Evolutionary conservation across 2,888 invertebrate species (phyloP).

Genomic region (Arctia plantaginis): DNA sequence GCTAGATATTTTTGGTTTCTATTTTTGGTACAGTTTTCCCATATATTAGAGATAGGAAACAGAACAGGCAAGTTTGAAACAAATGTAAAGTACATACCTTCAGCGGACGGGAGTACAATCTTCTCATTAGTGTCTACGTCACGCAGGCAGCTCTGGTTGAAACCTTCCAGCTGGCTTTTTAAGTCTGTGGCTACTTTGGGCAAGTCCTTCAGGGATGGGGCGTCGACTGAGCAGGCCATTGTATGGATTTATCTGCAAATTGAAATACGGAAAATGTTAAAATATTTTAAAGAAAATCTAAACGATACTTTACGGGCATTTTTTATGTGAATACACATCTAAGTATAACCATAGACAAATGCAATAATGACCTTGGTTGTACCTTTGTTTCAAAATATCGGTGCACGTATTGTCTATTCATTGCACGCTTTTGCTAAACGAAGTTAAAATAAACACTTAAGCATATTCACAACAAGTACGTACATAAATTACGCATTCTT

Average conservation of each 20-base stretch:
- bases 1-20: not conserved
- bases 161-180: constrained; percentile 96
- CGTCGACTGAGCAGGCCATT: constrained; percentile 88
- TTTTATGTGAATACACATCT: not conserved
- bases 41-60: not conserved
- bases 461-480: not conserved
- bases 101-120: constrained; percentile 96
- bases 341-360: constrained; percentile 12
- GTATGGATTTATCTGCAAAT: constrained; percentile 57
- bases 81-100: constrained; percentile 88
- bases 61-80: not conserved
- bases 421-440: constrained; percentile 2
- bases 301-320: not conserved
- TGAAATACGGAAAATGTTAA: constrained; percentile 19
- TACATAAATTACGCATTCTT: not conserved
- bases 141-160: constrained; percentile 95
- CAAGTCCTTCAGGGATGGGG: constrained; percentile 94
- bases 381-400: constrained; percentile 20
- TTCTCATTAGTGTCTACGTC: constrained; percentile 97
- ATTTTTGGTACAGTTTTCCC: not conserved
- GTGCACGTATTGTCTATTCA: constrained; percentile 10
- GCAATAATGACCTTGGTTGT: constrained; percentile 1
- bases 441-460: not conserved
- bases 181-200: constrained; percentile 96
- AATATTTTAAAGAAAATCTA: not conserved